Base-by-base conservation (phyloP, 2,113 vertebrate species). In the Psilopogon haemacephalus region DNA sequence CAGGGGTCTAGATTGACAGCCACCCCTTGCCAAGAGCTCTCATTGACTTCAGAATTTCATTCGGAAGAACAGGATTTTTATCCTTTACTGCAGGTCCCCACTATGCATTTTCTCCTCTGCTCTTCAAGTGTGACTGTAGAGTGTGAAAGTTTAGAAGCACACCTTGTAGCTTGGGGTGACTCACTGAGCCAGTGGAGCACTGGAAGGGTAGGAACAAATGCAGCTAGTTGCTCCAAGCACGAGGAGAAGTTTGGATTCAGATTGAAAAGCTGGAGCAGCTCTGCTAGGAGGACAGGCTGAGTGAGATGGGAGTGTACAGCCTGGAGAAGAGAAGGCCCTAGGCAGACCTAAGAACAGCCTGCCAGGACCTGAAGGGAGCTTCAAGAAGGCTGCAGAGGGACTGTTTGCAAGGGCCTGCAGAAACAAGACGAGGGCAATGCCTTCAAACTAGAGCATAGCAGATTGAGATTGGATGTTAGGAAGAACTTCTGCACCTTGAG, bases 191-290 rank as follows among this genome's bases (percentile, higher is more conserved):
- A 64, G 48, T 23, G 38, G 56, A 76, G 71, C 85, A 68, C 60
- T 88, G 46, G 70, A 37, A 95, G 60, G n/a, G 42, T 80, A 48
- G 65, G 85, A 95, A 86, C 56, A 92, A 94, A 85, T 64, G 84
- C n/a, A 11, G 71, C 13, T 67, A 68, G 17, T 78, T 68, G 60
- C 93, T 71, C 58, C 76, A 63, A 91, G 84, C n/a, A 63, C 2
- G 2, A 71, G 64, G 58, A 64, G 44, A 78, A 89, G 71, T 85
- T 64, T 92, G 60, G 38, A 83, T 78, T 94, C 94, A 84, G 42
- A 84, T 64, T 77, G 94, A 56, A 81, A 93, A 94, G 87, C 5
- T 24, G 23, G 48, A 50, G 12, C 48, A 50, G 11, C 23, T 50
- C 48, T 50, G 48, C 48, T 50, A 24, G 11, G 48, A 50, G 23